phyloP scores from a whole-genome alignment of 2,888 invertebrate genomes.

The Drosophila anomelani region DNA sequence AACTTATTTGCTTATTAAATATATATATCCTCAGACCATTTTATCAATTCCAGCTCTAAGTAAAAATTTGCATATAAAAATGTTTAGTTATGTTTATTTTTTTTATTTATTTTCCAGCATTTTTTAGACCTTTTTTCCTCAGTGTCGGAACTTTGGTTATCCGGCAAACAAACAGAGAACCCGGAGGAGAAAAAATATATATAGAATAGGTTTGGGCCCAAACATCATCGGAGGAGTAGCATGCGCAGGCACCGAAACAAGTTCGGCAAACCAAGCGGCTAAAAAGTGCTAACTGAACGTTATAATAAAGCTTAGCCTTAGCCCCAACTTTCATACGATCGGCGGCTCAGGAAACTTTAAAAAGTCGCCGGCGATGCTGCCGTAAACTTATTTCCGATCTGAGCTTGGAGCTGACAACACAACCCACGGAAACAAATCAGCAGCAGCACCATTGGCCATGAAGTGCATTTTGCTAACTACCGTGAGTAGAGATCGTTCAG shows the following conservation, averaged over 20 bases:
- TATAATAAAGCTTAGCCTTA: slow-evolving; percentile 65
- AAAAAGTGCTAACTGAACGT: slow-evolving; percentile 71
- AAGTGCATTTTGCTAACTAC: slow-evolving; percentile 67
- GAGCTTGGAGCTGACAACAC: slow-evolving; percentile 59
- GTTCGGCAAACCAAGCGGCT: slow-evolving; percentile 55
- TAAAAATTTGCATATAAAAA: background rate
- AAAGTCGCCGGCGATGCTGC: slow-evolving; percentile 55
- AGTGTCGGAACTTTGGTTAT: slow-evolving; percentile 8
- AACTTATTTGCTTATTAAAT: background rate
- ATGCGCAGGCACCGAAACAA: slow-evolving; percentile 58
- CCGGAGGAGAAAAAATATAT: background rate
- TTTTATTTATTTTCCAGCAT: background rate
- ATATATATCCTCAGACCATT: background rate
- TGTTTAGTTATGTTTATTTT: too few species aligned
- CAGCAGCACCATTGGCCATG: slow-evolving; percentile 56
- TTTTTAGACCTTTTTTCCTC: background rate
- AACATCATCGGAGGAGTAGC: slow-evolving; percentile 29
- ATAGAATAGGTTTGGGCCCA: slow-evolving; percentile 21
- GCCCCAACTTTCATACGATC: slow-evolving; percentile 35
- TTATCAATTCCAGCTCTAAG: background rate
- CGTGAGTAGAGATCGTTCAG: slow-evolving; percentile 57
- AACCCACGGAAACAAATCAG: slow-evolving; percentile 35
- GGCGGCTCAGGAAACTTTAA: slow-evolving; percentile 60
- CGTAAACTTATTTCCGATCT: slow-evolving; percentile 70
- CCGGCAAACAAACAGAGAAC: slow-evolving; percentile 13